Evolutionary conservation across 2,888 invertebrate species (phyloP).

Genomic region (Idaea straminata): DNA sequence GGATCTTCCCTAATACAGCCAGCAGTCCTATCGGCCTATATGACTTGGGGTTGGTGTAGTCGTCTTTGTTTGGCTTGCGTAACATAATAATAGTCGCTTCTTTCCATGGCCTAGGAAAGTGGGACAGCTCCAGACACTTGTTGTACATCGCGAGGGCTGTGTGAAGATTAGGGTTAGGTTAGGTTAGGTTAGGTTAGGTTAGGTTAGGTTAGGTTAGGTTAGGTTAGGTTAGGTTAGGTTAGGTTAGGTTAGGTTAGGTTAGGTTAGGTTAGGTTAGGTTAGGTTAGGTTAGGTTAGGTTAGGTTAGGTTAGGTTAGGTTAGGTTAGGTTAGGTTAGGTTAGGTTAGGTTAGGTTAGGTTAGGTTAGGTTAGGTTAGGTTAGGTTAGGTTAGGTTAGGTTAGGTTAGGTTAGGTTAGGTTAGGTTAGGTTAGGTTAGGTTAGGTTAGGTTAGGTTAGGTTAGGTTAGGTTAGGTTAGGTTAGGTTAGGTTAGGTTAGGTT

Average conservation of each 20-base stretch:
- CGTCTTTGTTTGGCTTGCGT: no score
- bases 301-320: slow-evolving; percentile 11
- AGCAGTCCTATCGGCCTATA: no score
- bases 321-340: slow-evolving; percentile 9
- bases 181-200: slow-evolving; percentile 12
- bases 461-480: slow-evolving; percentile 9
- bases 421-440: slow-evolving; percentile 8
- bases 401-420: slow-evolving; percentile 9
- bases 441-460: slow-evolving; percentile 9
- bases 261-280: slow-evolving; percentile 12
- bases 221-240: slow-evolving; percentile 10
- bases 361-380: slow-evolving; percentile 9
- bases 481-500: slow-evolving; percentile 3
- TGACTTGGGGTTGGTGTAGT: no score
- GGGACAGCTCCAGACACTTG: no score
- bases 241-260: slow-evolving; percentile 12
- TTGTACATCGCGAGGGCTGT: no score
- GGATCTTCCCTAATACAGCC: no score
- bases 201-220: slow-evolving; percentile 9
- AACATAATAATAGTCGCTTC: no score
- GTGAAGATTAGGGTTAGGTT: slow-evolving; percentile 12
- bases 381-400: slow-evolving; percentile 9
- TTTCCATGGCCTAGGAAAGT: no score
- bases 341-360: slow-evolving; percentile 9
- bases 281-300: slow-evolving; percentile 12